phyloP scores from a whole-genome alignment of 2,888 invertebrate species.

The Drosophila parthenogenetica region DNA sequence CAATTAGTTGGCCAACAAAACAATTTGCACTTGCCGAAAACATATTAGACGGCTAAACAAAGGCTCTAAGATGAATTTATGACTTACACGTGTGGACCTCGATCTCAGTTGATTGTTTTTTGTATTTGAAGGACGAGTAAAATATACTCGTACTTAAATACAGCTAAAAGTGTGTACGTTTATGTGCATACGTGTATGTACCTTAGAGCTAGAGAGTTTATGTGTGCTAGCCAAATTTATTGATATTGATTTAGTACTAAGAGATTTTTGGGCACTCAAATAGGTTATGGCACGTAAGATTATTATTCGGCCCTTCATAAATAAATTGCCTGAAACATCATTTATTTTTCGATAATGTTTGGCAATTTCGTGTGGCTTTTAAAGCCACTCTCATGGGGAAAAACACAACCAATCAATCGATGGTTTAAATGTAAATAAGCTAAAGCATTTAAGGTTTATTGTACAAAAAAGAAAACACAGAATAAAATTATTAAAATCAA shows the following conservation, averaged over 20 bases:
- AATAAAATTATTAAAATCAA: background rate
- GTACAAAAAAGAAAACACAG: background rate
- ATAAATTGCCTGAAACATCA: conserved; percentile 29
- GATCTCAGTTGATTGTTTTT: conserved; percentile 23
- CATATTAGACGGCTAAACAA: conserved; percentile 2
- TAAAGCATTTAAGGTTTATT: conserved; percentile 2
- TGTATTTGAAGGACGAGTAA: conserved; percentile 18
- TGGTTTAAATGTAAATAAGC: background rate
- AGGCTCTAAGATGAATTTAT: conserved; percentile 50
- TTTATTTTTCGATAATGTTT: conserved; percentile 14
- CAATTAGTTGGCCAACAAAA: conserved; percentile 39
- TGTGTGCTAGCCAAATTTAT: conserved; percentile 61
- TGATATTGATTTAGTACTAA: conserved; percentile 65
- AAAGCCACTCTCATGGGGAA: conserved; percentile 4
- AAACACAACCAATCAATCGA: conserved; percentile 5
- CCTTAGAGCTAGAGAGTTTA: conserved; percentile 28
- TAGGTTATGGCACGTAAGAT: conserved; percentile 33
- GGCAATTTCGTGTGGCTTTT: conserved; percentile 17
- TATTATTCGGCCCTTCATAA: conserved; percentile 58
- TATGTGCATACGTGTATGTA: conserved; percentile 6
- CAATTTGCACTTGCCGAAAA: conserved; percentile 16
- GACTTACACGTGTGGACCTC: conserved; percentile 45
- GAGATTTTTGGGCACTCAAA: conserved; percentile 19
- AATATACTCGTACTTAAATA: background rate
- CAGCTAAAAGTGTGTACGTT: background rate